phyloP scores from a whole-genome alignment of 53 echinoderm and acorn worm genomes.

The Luidia sarsii region DNA sequence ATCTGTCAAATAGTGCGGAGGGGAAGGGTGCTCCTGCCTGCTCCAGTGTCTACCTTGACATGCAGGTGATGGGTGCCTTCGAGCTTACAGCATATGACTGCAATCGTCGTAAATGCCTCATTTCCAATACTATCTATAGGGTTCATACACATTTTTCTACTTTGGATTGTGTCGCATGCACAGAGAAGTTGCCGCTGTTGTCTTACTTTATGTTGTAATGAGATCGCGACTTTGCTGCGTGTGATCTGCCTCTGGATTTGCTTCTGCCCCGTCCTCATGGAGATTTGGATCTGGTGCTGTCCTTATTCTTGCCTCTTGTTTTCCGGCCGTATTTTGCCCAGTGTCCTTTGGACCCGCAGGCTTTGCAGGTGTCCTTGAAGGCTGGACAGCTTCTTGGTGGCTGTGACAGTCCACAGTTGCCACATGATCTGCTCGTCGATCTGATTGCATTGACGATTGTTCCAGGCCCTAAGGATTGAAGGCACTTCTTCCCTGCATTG shows the following conservation, averaged over 20 bases:
- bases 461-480: neutral
- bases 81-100: conserved; percentile 33
- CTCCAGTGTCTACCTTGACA: conserved; percentile 64
- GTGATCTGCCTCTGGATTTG: too few relatives aligned
- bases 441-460: neutral
- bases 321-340: conserved; percentile 44
- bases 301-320: neutral
- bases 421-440: conserved; percentile 18
- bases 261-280: neutral
- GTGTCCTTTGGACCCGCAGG: conserved; percentile 26
- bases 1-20: conserved; percentile 41
- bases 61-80: conserved; percentile 34
- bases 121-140: too few relatives aligned
- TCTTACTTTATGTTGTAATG: too few relatives aligned
- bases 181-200: too few relatives aligned
- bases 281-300: neutral
- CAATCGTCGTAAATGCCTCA: conserved; percentile 29
- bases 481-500: neutral
- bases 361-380: conserved; percentile 46
- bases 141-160: too few relatives aligned
- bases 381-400: conserved; percentile 52
- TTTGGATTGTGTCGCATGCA: too few relatives aligned
- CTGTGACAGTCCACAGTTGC: conserved; percentile 39
- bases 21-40: conserved; percentile 57
- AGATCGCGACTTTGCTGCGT: too few relatives aligned